Evolutionary conservation across 2,888 invertebrate genomes (phyloP).

Genomic region (Brachynemurus nebulosus): DNA sequence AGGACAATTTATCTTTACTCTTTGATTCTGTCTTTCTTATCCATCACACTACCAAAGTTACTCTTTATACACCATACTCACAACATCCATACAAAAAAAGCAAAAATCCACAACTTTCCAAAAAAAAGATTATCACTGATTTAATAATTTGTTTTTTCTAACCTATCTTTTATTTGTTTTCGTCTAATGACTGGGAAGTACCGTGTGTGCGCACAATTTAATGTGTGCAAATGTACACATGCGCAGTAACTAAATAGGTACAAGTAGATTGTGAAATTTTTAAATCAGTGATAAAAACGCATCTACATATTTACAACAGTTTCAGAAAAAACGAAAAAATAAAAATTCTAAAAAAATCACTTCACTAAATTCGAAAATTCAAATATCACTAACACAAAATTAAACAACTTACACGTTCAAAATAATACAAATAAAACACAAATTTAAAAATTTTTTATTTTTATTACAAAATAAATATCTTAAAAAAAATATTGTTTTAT

Average conservation of each 20-base stretch:
- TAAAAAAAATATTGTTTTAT: not conserved
- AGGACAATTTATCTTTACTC: slow-evolving; percentile 5
- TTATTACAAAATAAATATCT: not conserved
- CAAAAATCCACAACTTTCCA: not conserved
- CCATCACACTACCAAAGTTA: not conserved
- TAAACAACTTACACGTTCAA: slow-evolving; percentile 33
- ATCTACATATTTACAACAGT: not conserved
- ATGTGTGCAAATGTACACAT: too few species aligned
- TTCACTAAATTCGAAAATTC: not conserved
- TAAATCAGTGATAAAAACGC: slow-evolving; percentile 1
- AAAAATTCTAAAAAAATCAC: not conserved
- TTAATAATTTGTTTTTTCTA: too few species aligned
- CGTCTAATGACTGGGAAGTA: too few species aligned
- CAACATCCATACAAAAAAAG: not conserved
- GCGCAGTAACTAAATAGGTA: not conserved
- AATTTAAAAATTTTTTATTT: not conserved
- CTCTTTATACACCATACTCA: not conserved
- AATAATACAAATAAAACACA: slow-evolving; percentile 14
- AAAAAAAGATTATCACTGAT: slow-evolving; percentile 2
- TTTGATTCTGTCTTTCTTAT: not conserved
- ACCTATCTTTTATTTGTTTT: too few species aligned
- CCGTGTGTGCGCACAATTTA: too few species aligned
- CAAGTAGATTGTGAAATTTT: not conserved
- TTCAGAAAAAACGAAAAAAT: not conserved
- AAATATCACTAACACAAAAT: slow-evolving; percentile 11